Evolutionary conservation across 2,113 vertebrate species (phyloP).

Genomic region (Sphaerodactylus townsendi): DNA sequence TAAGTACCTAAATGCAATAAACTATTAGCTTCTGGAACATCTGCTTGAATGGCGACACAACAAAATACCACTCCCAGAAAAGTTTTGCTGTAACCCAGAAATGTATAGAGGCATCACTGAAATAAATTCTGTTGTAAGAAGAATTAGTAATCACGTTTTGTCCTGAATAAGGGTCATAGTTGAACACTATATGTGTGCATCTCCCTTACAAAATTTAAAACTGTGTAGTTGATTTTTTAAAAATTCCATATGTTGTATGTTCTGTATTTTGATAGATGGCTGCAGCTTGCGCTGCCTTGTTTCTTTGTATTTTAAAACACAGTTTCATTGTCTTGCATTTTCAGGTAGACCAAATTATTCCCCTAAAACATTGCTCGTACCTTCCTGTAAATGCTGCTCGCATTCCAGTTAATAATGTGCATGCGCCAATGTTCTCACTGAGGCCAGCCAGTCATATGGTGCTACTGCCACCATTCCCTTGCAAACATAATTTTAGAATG

Average conservation of each 20-base stretch:
- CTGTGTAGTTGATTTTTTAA: background rate
- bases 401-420: background rate
- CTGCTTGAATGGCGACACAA: background rate
- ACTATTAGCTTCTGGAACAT: background rate
- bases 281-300: background rate
- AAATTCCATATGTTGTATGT: background rate
- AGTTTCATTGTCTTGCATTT: constrained; percentile 22
- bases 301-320: constrained; percentile 13
- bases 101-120: background rate
- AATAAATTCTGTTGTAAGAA: background rate
- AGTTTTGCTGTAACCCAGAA: background rate
- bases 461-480: background rate
- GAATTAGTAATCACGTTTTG: background rate
- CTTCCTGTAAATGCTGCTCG: background rate
- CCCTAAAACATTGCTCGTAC: background rate
- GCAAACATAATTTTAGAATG: background rate
- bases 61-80: background rate
- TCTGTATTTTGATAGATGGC: background rate
- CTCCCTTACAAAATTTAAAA: background rate
- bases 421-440: background rate
- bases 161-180: background rate
- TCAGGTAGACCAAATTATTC: background rate
- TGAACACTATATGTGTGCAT: background rate
- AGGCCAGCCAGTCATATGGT: background rate
- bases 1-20: background rate